Conservation (phyloP, 2,888 invertebrate species). For the Tipula lateralis region DNA sequence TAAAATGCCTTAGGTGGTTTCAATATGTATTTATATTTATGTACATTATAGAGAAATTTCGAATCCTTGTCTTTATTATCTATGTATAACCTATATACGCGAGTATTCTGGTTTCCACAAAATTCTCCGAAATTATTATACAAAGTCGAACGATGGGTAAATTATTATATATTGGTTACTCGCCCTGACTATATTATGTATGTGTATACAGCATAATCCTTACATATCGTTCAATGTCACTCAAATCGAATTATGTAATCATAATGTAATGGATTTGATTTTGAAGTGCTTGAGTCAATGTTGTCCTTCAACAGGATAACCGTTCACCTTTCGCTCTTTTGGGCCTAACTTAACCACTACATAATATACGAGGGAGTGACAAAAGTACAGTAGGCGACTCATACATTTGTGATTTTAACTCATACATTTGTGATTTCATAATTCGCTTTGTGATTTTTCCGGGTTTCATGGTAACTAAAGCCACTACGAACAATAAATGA, state of each 20-base stretch:
- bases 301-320: too few relatives aligned
- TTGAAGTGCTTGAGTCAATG: neutral
- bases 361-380: too few relatives aligned
- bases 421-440: too few relatives aligned
- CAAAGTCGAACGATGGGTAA: too few relatives aligned
- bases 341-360: neutral
- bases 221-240: neutral
- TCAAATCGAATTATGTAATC: neutral
- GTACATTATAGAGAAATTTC: neutral
- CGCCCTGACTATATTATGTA: neutral
- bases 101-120: neutral
- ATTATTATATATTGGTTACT: neutral
- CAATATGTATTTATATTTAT: neutral
- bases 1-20: neutral
- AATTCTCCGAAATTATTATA: neutral
- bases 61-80: neutral
- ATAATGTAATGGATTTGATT: neutral
- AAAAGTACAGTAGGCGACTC: too few relatives aligned
- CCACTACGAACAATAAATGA: too few relatives aligned
- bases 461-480: too few relatives aligned
- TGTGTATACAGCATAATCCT: neutral
- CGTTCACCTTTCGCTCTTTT: neutral
- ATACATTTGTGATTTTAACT: too few relatives aligned
- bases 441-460: too few relatives aligned
- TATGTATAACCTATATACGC: neutral